A percentile compares a stretch with the other conserved stretches of the same genome.
These are phyloP conservation scores for Platanista minor DNA, from an alignment of 2,113 vertebrate genomes.

Conservation along the genomic window DNA sequence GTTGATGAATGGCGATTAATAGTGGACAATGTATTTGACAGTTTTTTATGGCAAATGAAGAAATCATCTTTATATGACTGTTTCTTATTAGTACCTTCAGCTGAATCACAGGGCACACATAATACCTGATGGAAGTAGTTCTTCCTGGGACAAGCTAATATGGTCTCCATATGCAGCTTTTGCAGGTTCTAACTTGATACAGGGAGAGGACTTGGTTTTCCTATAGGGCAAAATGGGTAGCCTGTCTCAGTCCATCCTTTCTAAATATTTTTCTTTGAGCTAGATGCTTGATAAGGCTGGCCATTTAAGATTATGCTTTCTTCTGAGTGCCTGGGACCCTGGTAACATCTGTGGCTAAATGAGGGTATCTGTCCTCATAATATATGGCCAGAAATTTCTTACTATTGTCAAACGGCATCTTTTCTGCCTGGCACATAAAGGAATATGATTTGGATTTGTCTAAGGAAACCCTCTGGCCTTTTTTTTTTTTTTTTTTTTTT, in stretches of 20 bases:
- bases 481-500: rapidly evolving
- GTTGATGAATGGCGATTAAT: background rate
- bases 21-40: background rate
- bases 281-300: background rate
- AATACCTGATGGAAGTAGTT: background rate
- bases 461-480: background rate
- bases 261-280: background rate
- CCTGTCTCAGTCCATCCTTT: background rate
- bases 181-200: background rate
- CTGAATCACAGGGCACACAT: background rate
- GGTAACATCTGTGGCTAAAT: background rate
- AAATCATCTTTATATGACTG: background rate
- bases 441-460: background rate
- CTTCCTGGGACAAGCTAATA: background rate
- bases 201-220: background rate
- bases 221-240: background rate
- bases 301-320: background rate
- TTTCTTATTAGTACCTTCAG: background rate
- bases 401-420: background rate
- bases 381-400: background rate
- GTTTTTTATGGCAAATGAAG: background rate
- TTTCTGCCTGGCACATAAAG: background rate
- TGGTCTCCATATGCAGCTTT: background rate
- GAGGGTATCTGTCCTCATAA: background rate
- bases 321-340: background rate